Conservation (phyloP, 2,797 vertebrate genomes). For the Toxotes lorentzi region DNA sequence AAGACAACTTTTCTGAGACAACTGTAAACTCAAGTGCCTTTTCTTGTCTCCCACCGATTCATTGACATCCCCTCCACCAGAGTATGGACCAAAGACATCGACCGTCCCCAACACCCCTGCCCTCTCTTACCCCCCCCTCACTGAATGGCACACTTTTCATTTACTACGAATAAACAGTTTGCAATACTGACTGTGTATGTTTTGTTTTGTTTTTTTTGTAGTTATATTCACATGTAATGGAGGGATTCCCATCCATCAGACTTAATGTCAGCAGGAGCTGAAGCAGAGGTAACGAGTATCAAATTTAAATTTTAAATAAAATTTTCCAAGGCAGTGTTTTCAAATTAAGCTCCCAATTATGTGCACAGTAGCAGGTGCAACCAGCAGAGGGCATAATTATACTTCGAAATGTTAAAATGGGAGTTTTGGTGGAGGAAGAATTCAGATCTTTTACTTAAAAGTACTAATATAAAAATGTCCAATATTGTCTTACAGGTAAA, state of each 20-base stretch:
- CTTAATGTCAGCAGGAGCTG: background rate
- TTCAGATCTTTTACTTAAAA: background rate
- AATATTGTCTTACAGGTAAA: background rate
- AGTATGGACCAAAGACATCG: conserved; percentile 88
- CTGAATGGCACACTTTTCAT: conserved; percentile 87
- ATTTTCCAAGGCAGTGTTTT: too few species aligned
- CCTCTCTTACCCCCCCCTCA: conserved; percentile 67
- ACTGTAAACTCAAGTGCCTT: conserved; percentile 90
- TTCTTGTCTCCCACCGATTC: conserved; percentile 76
- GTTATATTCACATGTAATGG: background rate
- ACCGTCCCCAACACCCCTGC: conserved; percentile 59
- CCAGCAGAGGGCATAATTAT: conserved; percentile 21
- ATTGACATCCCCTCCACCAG: conserved; percentile 66
- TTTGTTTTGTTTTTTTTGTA: background rate
- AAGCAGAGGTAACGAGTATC: background rate
- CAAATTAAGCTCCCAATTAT: too few species aligned
- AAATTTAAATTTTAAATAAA: too few species aligned
- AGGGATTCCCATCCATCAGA: too few species aligned
- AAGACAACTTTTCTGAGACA: conserved; percentile 81
- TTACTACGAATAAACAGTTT: conserved; percentile 87
- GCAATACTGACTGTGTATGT: conserved; percentile 76
- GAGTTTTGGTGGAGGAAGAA: background rate
- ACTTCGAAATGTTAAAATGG: background rate
- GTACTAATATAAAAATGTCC: too few species aligned
- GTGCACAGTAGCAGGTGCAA: background rate